Base-by-base conservation (phyloP, 2,797 vertebrate species). In the Poecile montanus region DNA sequence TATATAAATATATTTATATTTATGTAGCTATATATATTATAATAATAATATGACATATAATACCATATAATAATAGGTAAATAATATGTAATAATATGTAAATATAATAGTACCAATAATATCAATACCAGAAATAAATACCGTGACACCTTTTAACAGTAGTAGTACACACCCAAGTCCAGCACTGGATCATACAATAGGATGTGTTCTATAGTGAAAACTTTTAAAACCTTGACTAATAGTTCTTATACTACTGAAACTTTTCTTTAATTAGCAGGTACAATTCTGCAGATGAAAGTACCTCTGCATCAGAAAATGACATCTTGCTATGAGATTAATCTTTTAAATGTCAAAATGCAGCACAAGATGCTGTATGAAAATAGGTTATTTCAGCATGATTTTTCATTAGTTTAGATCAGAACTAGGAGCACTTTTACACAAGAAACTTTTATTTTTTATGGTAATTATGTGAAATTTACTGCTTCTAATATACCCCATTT, bases 141-240 rank as follows among this genome's bases (percentile, higher is more conserved):
- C 2, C 1, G 0, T 30, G 21, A 48, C 1, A 0, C 9, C 6
- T 38, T 63, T 11, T 16, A 58, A 15, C 16, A 36, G 7, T 21
- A 34, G 34, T 3, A 34, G 25, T 23, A 25, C 15, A n/a, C 34
- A 75, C 19, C 7, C 1, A 3, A 63, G 9, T 50, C 13, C 42
- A 51, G 30, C 26, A 58, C 11, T 34, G 10, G 36, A 27, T 23
- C 25, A 30, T 36, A 16, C 9, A 58, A 21, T 4, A 36, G 5
- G 17, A 53, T 14, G 15, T 3, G 11, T 36, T 57, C 14, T 57
- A 5, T 23, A 48, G 48, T n/a, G 11, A 67, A 88, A 85, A 66
- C 0, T 5, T 50, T 56, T 63, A 38, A 82, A 80, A 91, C 1
- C 14, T 54, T 70, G 42, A 17, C 13, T 45, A 25, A 9, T 6